Conservation (phyloP, 2,888 invertebrate species). For the Slavum lentiscoides region DNA sequence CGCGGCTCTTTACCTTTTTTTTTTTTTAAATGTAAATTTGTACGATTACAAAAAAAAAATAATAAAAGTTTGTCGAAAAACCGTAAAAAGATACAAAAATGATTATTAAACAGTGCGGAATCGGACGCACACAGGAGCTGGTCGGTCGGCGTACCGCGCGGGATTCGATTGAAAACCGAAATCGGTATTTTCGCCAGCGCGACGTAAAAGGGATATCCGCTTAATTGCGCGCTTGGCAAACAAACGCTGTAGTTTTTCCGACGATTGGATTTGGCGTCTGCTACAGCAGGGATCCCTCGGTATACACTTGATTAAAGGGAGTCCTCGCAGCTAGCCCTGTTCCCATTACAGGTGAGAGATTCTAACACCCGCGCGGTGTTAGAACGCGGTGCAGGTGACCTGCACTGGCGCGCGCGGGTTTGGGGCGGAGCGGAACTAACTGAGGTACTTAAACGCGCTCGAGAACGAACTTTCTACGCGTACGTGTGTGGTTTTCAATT, state of each 20-base stretch:
- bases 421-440: too few species aligned
- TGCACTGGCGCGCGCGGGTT: too few species aligned
- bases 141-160: neutral
- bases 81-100: too few species aligned
- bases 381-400: too few species aligned
- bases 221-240: constrained; percentile 47
- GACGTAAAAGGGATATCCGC: neutral
- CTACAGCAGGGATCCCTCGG: neutral
- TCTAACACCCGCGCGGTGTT: too few species aligned
- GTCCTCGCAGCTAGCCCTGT: neutral
- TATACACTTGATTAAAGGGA: constrained; percentile 37
- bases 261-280: constrained; percentile 43
- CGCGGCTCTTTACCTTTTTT: too few species aligned
- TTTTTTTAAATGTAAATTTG: too few species aligned
- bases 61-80: too few species aligned
- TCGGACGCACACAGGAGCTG: neutral
- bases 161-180: constrained; percentile 10
- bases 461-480: constrained; percentile 32
- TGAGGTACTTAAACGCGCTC: too few species aligned
- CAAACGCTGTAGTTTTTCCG: constrained; percentile 6
- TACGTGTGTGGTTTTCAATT: constrained; percentile 33
- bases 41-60: too few species aligned
- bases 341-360: neutral
- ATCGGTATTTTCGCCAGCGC: neutral
- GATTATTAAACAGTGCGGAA: too few species aligned